Evolutionary conservation across 2,113 vertebrate species (phyloP).

Genomic region (Scopus umbretta): DNA sequence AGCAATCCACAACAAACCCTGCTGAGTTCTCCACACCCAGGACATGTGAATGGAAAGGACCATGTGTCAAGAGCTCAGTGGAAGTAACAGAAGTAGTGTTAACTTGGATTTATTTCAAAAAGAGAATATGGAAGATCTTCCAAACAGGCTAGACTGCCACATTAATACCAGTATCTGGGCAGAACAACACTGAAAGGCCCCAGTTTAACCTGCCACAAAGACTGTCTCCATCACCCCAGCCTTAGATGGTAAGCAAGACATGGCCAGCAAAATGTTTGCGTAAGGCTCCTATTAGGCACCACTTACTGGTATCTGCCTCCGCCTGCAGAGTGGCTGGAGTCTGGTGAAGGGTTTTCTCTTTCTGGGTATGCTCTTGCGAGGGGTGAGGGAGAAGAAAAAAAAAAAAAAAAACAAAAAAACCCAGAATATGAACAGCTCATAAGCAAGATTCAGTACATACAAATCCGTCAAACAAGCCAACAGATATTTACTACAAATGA

Average conservation of each 20-base stretch:
- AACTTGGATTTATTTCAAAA: background rate
- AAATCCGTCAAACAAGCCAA: background rate
- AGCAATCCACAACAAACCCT: background rate
- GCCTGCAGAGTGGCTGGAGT: fast-evolving
- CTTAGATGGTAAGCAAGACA: background rate
- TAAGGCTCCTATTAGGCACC: background rate
- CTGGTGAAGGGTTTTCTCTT: background rate
- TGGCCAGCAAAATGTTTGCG: background rate
- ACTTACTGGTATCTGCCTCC: background rate
- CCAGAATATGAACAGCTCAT: background rate
- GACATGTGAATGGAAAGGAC: background rate
- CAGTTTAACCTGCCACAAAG: background rate
- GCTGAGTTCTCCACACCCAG: background rate
- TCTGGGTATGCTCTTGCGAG: background rate
- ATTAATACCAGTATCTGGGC: background rate
- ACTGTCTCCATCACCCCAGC: background rate
- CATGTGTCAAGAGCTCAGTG: background rate
- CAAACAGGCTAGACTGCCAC: background rate
- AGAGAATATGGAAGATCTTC: background rate
- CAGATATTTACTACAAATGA: background rate
- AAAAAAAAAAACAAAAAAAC: too few relatives aligned
- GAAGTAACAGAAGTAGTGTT: background rate
- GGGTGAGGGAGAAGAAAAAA: background rate
- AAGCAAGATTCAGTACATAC: background rate
- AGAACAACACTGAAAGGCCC: background rate